A percentile compares a stretch with the other conserved stretches of the same genome.
Conservation (phyloP, 92 coral and sea anemone genomes). For the Phenganax stokvisi region DNA sequence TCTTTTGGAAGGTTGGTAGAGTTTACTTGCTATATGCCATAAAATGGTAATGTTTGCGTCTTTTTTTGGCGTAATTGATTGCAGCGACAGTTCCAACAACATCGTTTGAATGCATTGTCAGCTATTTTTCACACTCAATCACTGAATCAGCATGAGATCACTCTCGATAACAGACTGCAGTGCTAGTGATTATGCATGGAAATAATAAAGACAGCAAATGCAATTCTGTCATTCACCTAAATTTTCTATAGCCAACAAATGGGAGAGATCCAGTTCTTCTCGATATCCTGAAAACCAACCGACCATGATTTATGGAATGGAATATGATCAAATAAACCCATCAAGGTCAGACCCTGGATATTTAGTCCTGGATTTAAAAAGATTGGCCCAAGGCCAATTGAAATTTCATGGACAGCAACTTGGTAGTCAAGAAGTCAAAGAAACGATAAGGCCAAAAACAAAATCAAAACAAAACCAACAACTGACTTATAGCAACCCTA, state of each 20-base stretch:
- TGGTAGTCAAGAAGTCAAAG: conserved; percentile 6
- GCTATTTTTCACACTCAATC: too few species aligned
- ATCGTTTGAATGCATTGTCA: too few species aligned
- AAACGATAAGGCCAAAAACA: conserved; percentile 5
- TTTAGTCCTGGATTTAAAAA: conserved; percentile 31
- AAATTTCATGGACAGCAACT: conserved; percentile 39
- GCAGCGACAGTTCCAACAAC: too few species aligned
- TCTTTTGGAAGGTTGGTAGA: conserved; percentile 35
- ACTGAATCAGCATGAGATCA: too few species aligned
- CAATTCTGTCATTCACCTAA: background rate
- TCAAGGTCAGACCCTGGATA: conserved; percentile 41
- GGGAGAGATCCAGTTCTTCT: conserved; percentile 36
- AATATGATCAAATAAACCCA: conserved; percentile 37
- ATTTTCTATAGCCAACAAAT: conserved; percentile 18
- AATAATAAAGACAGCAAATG: background rate
- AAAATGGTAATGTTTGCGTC: too few species aligned
- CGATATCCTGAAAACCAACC: conserved; percentile 35
- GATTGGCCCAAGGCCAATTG: conserved; percentile 28
- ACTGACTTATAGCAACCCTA: conserved; percentile 1
- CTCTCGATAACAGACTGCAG: too few species aligned
- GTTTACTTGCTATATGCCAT: background rate
- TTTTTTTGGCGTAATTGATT: too few species aligned
- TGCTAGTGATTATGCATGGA: too few species aligned
- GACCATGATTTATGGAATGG: conserved; percentile 36
- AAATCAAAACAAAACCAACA: conserved; percentile 7